Conservation (phyloP, 2,888 invertebrate genomes). For the Mechanitis mazaeus region DNA sequence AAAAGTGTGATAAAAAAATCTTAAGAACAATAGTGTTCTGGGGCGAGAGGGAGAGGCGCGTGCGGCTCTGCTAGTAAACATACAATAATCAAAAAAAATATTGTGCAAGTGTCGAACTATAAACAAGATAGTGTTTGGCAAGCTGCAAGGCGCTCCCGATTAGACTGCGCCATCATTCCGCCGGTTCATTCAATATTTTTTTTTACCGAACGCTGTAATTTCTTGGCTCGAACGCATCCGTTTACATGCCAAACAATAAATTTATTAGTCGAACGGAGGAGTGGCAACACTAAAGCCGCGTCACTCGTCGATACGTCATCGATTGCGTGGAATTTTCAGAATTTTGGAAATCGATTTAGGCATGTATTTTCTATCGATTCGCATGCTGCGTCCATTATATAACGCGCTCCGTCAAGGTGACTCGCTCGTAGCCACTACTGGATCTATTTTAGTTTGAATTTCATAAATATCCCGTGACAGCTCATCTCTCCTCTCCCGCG, state of each 20-base stretch:
- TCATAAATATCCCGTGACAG: conserved; percentile 76
- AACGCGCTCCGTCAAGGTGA: conserved; percentile 72
- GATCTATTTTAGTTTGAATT: conserved; percentile 74
- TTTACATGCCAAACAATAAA: conserved; percentile 78
- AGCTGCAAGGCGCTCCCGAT: conserved; percentile 62
- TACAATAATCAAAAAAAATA: conserved; percentile 46
- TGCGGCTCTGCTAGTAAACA: conserved; percentile 39
- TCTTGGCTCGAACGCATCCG: conserved; percentile 77
- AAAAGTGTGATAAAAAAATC: conserved; percentile 63
- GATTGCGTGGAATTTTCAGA: conserved; percentile 59
- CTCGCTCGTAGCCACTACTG: conserved; percentile 69
- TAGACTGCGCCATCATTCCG: conserved; percentile 69
- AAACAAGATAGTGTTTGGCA: conserved; percentile 67
- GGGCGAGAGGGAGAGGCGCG: conserved; percentile 21
- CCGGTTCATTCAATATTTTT: conserved; percentile 75
- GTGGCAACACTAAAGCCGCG: conserved; percentile 68
- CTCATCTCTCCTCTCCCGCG: conserved; percentile 72
- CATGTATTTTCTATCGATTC: conserved; percentile 46
- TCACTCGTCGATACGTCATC: conserved; percentile 65
- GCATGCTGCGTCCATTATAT: conserved; percentile 51
- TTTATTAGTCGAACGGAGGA: conserved; percentile 74
- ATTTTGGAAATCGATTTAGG: conserved; percentile 57
- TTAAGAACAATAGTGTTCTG: conserved; percentile 40
- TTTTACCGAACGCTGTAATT: conserved; percentile 72
- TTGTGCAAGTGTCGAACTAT: conserved; percentile 61